phyloP scores from a whole-genome alignment of 2,888 invertebrate species.

The Hydropsyche betteni region DNA sequence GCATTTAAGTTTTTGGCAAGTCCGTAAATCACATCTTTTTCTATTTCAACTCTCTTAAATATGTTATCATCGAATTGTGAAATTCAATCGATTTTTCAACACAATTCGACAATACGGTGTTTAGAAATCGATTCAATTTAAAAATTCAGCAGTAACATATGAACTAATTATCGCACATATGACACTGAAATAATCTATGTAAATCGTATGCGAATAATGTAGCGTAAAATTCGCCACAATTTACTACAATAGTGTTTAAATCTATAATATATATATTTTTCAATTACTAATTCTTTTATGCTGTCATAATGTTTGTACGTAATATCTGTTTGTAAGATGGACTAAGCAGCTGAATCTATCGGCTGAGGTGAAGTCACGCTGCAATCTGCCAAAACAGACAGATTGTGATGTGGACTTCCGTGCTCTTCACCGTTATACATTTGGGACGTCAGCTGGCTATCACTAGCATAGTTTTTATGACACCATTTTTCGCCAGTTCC shows the following conservation, averaged over 20 bases:
- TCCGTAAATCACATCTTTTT: constrained; percentile 13
- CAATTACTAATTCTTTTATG: no score
- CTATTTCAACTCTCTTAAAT: no score
- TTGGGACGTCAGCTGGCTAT: constrained; percentile 55
- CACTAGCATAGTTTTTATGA: constrained; percentile 18
- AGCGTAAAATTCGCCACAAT: no score
- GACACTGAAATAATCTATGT: no score
- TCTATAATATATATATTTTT: not conserved
- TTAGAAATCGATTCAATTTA: no score
- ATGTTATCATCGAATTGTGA: no score
- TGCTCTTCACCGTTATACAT: constrained; percentile 59
- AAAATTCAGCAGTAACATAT: no score
- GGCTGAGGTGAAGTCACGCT: constrained; percentile 56
- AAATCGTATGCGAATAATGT: no score
- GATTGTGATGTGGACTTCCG: constrained; percentile 53
- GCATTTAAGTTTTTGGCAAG: constrained; percentile 10
- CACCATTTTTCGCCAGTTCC: constrained; percentile 26
- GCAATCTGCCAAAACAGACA: constrained; percentile 56
- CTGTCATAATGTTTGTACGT: not conserved
- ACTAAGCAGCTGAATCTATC: constrained; percentile 51
- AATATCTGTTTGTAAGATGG: not conserved
- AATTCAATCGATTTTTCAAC: no score
- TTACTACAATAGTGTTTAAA: not conserved
- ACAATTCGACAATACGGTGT: no score
- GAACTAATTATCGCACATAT: no score